phyloP scores from a whole-genome alignment of 1,140 invertebrate species.

The Bombus waltoni region DNA sequence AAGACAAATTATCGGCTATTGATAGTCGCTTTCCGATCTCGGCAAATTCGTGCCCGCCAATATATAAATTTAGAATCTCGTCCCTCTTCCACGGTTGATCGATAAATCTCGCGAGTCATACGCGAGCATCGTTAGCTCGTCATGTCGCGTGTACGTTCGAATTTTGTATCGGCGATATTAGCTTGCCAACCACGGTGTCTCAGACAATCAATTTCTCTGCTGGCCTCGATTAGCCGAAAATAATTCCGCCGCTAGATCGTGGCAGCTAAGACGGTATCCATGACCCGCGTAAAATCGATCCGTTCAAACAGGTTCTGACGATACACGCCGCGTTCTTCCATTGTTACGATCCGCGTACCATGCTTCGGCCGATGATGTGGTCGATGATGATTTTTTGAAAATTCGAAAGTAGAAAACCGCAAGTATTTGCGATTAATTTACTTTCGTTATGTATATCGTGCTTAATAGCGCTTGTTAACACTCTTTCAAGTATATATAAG shows the following conservation, averaged over 20 bases:
- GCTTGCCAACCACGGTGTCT: constrained; percentile 26
- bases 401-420: background rate
- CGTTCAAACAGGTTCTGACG: background rate
- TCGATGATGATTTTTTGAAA: background rate
- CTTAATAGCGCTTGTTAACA: background rate
- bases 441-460: background rate
- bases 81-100: background rate
- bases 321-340: too few species aligned
- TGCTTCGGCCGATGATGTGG: too few species aligned
- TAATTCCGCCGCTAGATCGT: constrained; percentile 11
- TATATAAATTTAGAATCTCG: constrained; percentile 30
- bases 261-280: constrained; percentile 1
- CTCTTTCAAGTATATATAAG: background rate
- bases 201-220: constrained; percentile 39
- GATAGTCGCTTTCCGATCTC: constrained; percentile 13
- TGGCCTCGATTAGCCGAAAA: constrained; percentile 40
- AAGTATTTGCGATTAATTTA: background rate
- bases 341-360: too few species aligned
- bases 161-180: constrained; percentile 42
- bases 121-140: background rate
- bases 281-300: constrained; percentile 22
- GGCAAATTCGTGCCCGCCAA: constrained; percentile 12
- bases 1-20: constrained; percentile 44
- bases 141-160: background rate
- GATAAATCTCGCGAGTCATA: constrained; percentile 20